Base-by-base conservation (phyloP, 1,140 invertebrate species). In the Bicyclus anynana region DNA sequence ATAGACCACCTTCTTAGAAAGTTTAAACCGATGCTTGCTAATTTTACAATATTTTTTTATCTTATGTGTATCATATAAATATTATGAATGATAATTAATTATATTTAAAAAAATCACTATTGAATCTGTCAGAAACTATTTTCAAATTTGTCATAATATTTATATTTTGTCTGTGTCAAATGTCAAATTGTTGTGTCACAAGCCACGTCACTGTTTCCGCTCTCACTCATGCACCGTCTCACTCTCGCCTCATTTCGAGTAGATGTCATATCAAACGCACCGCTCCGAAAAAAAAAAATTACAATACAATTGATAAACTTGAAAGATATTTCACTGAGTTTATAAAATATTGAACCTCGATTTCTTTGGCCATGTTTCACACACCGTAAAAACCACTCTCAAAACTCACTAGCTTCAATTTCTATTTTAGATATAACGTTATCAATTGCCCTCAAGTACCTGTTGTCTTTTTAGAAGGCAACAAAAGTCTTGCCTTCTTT, bases 161-260 rank as follows among this genome's bases (percentile, higher is more conserved):
- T 21, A 51, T 53, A 61, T 51, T 46, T 29, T 27, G 37, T 59
- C 20, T 51, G 38, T 61, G 59, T 61, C 21, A 46, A 54, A 60
- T 60, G 44, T 53, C 50, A 60, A 53, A 47, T 29, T 47, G 35
- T 61, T 61, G 74, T 77, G 63, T 75, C 78, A 77, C 74, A 78
- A 82, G 80, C 74, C 75, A 84, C 81, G 78, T 77, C 84, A 84
- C 77, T 76, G 76, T 84, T 84, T 87, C 80, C 84, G 78, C 82
- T 84, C 80, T 78, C 83, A 80, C 79, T 84, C 77, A 69, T 77
- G 82, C 82, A 84, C 82, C 77, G 77, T 81, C 73, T 85, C 84
- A 84, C 82, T 80, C 62, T 84, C 77, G 81, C 76, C 81, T 83
- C 83, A 86, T 82, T 74, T 72, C 55, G 70, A 68, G 66, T 84